Evolutionary conservation across 2,113 vertebrate genomes (phyloP).

Genomic region (Odontophorus gujanensis): DNA sequence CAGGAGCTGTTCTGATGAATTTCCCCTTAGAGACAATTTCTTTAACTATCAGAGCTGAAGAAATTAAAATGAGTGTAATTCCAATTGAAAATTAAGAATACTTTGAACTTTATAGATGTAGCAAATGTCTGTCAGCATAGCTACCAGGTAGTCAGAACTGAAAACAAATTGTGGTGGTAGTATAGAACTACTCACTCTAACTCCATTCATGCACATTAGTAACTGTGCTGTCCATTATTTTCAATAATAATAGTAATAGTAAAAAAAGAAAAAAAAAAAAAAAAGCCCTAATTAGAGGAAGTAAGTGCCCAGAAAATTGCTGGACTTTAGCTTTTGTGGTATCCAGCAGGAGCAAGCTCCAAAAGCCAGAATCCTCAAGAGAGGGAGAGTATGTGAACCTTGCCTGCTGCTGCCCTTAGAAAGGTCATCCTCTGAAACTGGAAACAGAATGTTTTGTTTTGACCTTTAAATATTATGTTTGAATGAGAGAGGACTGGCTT

Average conservation of each 20-base stretch:
- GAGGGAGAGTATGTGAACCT: neutral
- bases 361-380: neutral
- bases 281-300: neutral
- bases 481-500: neutral
- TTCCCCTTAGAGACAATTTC: neutral
- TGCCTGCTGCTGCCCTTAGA: conserved; percentile 25
- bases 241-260: neutral
- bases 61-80: neutral
- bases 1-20: neutral
- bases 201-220: neutral
- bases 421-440: conserved; percentile 2
- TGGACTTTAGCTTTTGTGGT: neutral
- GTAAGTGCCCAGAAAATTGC: neutral
- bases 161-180: neutral
- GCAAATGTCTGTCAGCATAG: neutral
- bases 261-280: neutral
- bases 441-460: conserved; percentile 13
- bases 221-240: neutral
- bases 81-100: conserved; percentile 17
- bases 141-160: neutral
- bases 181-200: neutral
- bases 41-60: neutral
- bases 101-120: neutral
- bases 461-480: conserved; percentile 48
- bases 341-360: neutral